Percentiles rank a stretch among this genome's conserved stretches.
Evolutionary conservation across 2,113 vertebrate species (phyloP).

Genomic region (Columba janthina): DNA sequence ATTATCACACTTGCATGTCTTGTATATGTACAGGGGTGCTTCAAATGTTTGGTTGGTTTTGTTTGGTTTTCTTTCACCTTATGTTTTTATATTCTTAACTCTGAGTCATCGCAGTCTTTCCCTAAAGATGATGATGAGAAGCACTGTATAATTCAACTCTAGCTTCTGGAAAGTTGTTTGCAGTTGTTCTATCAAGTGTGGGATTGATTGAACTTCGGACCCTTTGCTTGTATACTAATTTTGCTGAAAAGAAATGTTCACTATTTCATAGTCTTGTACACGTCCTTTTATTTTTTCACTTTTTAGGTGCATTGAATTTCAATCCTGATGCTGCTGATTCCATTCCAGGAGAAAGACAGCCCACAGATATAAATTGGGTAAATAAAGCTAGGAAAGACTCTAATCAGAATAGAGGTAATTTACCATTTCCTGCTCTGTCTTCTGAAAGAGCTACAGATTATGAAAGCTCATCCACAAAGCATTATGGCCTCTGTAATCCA

Average conservation of each 20-base stretch:
- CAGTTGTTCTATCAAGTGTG: not conserved
- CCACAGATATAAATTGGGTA: slow-evolving; percentile 73
- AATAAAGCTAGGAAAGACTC: slow-evolving; percentile 76
- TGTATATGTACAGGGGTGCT: not conserved
- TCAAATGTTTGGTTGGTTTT: not conserved
- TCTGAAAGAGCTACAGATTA: slow-evolving; percentile 64
- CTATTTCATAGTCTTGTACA: not conserved
- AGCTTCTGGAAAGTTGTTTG: not conserved
- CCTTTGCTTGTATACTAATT: not conserved
- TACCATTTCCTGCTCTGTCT: slow-evolving; percentile 66
- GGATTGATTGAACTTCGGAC: not conserved
- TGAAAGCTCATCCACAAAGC: slow-evolving; percentile 66
- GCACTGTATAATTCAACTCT: not conserved
- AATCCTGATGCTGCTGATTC: slow-evolving; percentile 78
- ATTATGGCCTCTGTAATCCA: slow-evolving; percentile 46
- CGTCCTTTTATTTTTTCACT: not conserved
- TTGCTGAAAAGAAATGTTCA: not conserved
- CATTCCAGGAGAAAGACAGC: slow-evolving; percentile 72
- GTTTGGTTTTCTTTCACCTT: not conserved
- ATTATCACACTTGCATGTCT: not conserved
- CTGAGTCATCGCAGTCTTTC: not conserved
- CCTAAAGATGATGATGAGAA: not conserved
- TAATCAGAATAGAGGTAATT: slow-evolving; percentile 70
- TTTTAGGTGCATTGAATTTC: slow-evolving; percentile 77
- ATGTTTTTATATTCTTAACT: not conserved